Base-by-base conservation (phyloP, 1,140 invertebrate genomes). In the Gryon sp. region DNA sequence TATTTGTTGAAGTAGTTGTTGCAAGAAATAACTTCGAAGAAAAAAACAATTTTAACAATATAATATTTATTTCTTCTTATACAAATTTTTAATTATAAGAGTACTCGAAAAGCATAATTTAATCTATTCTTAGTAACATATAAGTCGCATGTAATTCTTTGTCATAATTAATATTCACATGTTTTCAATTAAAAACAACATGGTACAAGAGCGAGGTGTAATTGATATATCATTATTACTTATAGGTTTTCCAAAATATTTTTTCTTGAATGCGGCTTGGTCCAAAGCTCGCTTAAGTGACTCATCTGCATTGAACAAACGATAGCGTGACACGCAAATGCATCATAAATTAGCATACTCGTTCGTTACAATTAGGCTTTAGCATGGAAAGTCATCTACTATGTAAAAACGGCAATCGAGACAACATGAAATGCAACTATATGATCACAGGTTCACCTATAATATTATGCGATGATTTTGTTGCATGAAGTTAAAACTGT, bases 281-380 rank as follows among this genome's bases (percentile, higher is more conserved):
- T 63, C 34, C 68, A 38, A 28, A 38, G 40, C 36, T 20, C 65
- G 45, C 45, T 55, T 50, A 63, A 74, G 69, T 78, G 76, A 68
- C 74, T 82, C 76, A 73, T 77, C 73, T 76, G 63, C 70, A 75
- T 62, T 41, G 48, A 78, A 18, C 65, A 46, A 78, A 79, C 63
- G 79, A 80, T 76, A 65, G 66, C 53, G 65, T 65, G 79, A 81
- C 82, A 79, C 66, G 80, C 78, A 57, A 83, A 68, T 75, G 55
- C 68, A 62, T 76, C 60, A 65, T 77, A 77, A 77, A 81, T 83
- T 83, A 77, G 78, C 79, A 82, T 82, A 82, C 81, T 72, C 76
- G 80, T 80, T 72, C 68, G 80, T 81, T 80, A 83, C 81, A 80
- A 83, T 83, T 80, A 83, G 73, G 59, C 55, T 48, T 59, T 32